Evolutionary conservation across 1,140 invertebrate genomes (phyloP), one percentile per base, ranked within the genome.

Genomic region (Drosophila ironensis): DNA sequence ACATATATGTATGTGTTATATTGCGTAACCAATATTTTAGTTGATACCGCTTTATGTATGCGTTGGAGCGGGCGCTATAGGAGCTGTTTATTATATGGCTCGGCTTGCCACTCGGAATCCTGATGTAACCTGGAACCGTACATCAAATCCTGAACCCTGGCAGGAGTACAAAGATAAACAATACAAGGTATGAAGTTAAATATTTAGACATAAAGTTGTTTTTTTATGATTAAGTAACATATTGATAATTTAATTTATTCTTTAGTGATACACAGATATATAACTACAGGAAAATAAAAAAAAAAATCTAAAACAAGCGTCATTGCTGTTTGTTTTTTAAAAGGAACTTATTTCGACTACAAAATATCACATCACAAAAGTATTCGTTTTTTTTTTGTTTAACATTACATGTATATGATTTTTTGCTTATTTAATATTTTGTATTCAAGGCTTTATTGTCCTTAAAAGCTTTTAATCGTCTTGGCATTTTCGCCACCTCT

Each of bases 31-130:
- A 22, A 68, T 88, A 53, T 74, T 90, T 2, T 82, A 96, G 95
- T 90, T 97, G 48, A 93, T 97, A 66, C 96, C 96, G 0, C 88
- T 97, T 45, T 96, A 94, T 82, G 92, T 93, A n/a, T 95, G 94
- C 76, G 91, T 95, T 42, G 94, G 91, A 2, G 70, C 92, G 28
- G 96, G 95, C 46, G 92, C 91, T 40, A 50, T 88, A 1, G 92
- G 92, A 4, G 92, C 95, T 1, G 56, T 90, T 0, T 91, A 91
- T 28, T 97, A 97, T 78, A 90, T 93, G 0, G 19, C 92, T 1
- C 92, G 96, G 41, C 90, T 96, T 25, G 96, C 95, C n/a, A 71
- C 91, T 0, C 92, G 91, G 44, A 95, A 92, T 76, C 96, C 96
- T 28, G 96, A 97, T 82, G 96, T 97, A 8, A 91, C 94, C 40